Conservation (phyloP, 2,113 vertebrate species). For the Ornithorhynchus anatinus region DNA sequence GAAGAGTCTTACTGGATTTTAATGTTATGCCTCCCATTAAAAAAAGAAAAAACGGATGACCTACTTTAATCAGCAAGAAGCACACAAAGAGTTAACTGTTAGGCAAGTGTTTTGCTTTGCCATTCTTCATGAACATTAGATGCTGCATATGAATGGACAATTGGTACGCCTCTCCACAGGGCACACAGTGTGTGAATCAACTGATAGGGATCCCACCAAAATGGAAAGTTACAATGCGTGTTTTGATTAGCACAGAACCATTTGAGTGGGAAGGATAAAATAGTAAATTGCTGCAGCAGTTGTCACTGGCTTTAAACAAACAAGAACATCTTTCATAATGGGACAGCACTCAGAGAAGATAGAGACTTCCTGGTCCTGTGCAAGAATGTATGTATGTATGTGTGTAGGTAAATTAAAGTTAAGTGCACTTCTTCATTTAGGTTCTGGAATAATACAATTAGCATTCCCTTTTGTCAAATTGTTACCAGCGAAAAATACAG, state of each 20-base stretch:
- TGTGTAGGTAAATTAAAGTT: conserved; percentile 29
- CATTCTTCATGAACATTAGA: conserved; percentile 39
- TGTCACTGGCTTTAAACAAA: conserved; percentile 56
- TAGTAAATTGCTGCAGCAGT: conserved; percentile 55
- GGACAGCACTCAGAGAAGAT: conserved; percentile 44
- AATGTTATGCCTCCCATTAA: neutral
- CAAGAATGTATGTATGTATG: conserved; percentile 37
- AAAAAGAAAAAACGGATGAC: conserved; percentile 8
- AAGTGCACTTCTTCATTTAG: conserved; percentile 62
- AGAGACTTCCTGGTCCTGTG: conserved; percentile 50
- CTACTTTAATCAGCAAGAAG: conserved; percentile 45
- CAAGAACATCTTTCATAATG: conserved; percentile 49
- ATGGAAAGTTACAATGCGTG: conserved; percentile 41
- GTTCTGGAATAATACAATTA: conserved; percentile 45
- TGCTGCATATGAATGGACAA: conserved; percentile 18
- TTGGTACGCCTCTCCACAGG: conserved; percentile 4
- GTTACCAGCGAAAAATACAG: conserved; percentile 32
- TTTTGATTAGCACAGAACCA: conserved; percentile 57
- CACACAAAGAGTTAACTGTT: conserved; percentile 30
- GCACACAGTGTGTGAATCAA: conserved; percentile 57
- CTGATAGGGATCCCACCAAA: conserved; percentile 47
- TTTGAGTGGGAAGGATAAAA: conserved; percentile 49
- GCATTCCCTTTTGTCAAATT: conserved; percentile 53
- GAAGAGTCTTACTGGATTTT: conserved; percentile 23
- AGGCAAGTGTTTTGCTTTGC: conserved; percentile 48